Evolutionary conservation across 2,113 vertebrate genomes (phyloP), one percentile per base, ranked within the genome.

Genomic region (Poeciliopsis retropinna): DNA sequence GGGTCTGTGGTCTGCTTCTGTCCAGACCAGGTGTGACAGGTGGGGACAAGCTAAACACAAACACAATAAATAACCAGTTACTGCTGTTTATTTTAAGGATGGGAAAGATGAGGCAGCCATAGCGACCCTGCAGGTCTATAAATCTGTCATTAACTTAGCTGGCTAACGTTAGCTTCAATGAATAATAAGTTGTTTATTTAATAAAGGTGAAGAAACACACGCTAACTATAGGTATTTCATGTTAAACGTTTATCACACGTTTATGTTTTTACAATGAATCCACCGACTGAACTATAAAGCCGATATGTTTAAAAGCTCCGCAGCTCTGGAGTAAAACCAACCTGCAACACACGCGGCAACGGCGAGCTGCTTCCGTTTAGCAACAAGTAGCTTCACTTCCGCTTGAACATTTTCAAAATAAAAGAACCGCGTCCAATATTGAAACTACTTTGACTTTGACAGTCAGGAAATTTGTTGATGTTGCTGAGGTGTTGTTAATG

Each of bases 271-370:
- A 10, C 37, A 19, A 28, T 3, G 14, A 44, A 19, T 69, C 31
- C 39, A 75, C 30, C 22, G 66, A 41, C 51, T 62, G 0, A 62
- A 22, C 3, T 73, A 61, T 5, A 54, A 67, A 7, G 37, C 9
- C 11, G 6, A 10, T 8, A 41, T 27, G 9, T 37, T 70, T 4
- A 4, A 11, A 44, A 1, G 28, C 4, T 72, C 22, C 29, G 15
- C 32, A 39, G 32, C 17, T 10, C 32, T 44, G 54, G 2, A 78
- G 17, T 39, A 34, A 5, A 6, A 81, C 70, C 60, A 70, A 80
- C 65, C 76, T 80, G 75, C 76, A 75, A 90, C 32, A 75, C 91
- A 92, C 87, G 87, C 83, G 88, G 87, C 47, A 29, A 70, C 44
- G 15, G 2, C 34, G 73, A 25, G 71, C 3, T 64, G 64, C 30